phyloP scores from a whole-genome alignment of 2,888 invertebrate species.

The Polymixis flavicincta region DNA sequence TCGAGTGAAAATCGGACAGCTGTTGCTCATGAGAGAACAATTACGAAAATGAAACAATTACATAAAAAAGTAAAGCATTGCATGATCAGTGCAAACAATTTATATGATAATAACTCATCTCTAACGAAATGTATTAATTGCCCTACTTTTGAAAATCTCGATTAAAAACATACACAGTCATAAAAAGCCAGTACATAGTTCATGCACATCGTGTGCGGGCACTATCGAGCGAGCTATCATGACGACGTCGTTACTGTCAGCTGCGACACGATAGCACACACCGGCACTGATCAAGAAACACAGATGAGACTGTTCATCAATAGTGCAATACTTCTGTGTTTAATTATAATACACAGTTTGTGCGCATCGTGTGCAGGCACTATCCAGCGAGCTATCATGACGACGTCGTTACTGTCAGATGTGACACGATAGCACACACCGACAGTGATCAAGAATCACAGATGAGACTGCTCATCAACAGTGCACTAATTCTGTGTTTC shows the following conservation, averaged over 20 bases:
- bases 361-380: constrained; percentile 84
- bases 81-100: no score
- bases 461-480: constrained; percentile 28
- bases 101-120: neutral
- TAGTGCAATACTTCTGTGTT: constrained; percentile 67
- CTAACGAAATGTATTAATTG: neutral
- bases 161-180: constrained; percentile 6
- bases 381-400: constrained; percentile 83
- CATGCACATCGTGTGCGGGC: constrained; percentile 13
- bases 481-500: constrained; percentile 68
- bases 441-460: constrained; percentile 70
- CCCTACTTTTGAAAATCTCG: constrained; percentile 15
- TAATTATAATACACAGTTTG: constrained; percentile 1
- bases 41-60: no score
- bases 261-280: no score
- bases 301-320: neutral
- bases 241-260: no score
- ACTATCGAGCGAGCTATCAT: no score
- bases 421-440: constrained; percentile 78
- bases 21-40: no score
- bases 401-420: constrained; percentile 85
- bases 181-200: constrained; percentile 25
- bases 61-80: neutral
- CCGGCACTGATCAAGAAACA: no score
- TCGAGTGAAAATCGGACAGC: neutral